Conservation (phyloP, 1,140 invertebrate species). For the Myzus persicae region DNA sequence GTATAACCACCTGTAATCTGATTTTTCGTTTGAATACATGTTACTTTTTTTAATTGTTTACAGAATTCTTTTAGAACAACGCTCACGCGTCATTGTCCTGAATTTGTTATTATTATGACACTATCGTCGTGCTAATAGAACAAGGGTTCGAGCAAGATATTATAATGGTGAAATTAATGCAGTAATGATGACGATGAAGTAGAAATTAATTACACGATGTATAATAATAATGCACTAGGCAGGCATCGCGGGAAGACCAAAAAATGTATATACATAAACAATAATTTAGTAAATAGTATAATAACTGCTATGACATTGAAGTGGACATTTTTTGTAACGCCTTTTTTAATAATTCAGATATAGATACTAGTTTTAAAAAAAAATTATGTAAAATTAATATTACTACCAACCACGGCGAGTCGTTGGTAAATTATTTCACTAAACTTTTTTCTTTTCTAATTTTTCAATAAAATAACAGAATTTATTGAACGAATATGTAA, state of each 20-base stretch:
- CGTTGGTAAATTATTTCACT: background rate
- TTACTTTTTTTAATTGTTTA: background rate
- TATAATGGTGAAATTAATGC: constrained; percentile 9
- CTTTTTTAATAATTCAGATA: background rate
- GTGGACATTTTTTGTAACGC: background rate
- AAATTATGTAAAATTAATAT: background rate
- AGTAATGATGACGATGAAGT: background rate
- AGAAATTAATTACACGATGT: background rate
- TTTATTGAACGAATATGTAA: background rate
- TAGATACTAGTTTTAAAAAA: background rate
- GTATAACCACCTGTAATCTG: constrained; percentile 14
- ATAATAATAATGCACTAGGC: background rate
- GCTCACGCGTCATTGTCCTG: background rate
- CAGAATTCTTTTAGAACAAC: constrained; percentile 6
- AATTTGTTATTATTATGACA: background rate
- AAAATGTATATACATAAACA: constrained; percentile 1
- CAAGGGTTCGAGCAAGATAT: background rate
- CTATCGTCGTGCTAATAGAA: background rate
- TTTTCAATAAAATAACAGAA: background rate
- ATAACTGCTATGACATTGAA: constrained; percentile 3
- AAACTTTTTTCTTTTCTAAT: background rate
- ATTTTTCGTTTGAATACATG: background rate
- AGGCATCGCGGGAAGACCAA: background rate
- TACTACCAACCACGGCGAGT: background rate
- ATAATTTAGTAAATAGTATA: constrained; percentile 4